Conservation (phyloP, 2,888 invertebrate species). For the Dromius quadrimaculatus region DNA sequence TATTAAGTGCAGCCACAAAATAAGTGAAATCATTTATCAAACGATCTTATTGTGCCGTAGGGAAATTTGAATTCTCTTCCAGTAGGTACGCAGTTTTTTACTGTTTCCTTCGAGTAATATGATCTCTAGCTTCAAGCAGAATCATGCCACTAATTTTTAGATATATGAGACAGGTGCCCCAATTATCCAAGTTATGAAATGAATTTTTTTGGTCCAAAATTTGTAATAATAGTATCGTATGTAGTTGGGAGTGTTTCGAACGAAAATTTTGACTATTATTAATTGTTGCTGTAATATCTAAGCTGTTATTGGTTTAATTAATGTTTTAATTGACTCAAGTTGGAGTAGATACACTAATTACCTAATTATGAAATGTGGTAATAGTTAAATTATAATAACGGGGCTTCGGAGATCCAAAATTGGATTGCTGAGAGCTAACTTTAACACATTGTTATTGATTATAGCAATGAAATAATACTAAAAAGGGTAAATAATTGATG, state of each 20-base stretch:
- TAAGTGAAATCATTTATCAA: conserved; percentile 32
- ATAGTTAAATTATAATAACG: no score
- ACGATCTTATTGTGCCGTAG: not conserved
- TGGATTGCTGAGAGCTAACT: no score
- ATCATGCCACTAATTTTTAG: conserved; percentile 7
- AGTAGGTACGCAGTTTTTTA: conserved; percentile 13
- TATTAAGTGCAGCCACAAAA: conserved; percentile 11
- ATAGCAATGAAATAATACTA: no score
- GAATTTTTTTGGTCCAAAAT: not conserved
- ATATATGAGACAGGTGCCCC: conserved; percentile 30
- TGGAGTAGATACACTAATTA: conserved; percentile 2
- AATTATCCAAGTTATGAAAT: conserved; percentile 18
- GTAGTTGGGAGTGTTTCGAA: not conserved
- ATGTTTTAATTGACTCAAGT: conserved; percentile 8
- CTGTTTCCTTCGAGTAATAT: conserved; percentile 17
- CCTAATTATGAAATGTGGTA: not conserved
- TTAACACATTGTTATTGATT: no score
- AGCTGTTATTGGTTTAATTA: conserved; percentile 12
- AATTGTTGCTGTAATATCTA: conserved; percentile 2
- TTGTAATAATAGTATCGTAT: not conserved
- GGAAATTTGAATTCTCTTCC: conserved; percentile 7
- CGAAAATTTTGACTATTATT: conserved; percentile 20
- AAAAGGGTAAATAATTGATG: no score
- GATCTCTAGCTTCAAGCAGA: conserved; percentile 22
- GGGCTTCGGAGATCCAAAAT: no score